Conservation (phyloP, 2,888 invertebrate species). For the Gibbula magus region DNA sequence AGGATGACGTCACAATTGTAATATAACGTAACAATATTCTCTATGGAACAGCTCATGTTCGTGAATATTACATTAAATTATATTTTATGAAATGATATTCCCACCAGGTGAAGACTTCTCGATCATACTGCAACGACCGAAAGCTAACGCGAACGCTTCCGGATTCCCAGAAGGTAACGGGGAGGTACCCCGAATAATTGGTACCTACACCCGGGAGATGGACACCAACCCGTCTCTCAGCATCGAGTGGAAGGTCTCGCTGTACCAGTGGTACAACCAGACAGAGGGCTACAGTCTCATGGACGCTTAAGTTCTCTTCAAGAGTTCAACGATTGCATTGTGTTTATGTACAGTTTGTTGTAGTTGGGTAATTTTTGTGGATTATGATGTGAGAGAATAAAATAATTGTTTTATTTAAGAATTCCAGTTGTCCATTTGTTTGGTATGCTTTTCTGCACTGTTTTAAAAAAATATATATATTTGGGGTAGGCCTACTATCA, state of each 20-base stretch:
- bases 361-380: too few relatives aligned
- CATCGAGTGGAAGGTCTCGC: conserved; percentile 23
- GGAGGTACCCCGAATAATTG: conserved; percentile 20
- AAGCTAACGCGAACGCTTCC: not conserved
- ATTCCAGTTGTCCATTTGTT: too few relatives aligned
- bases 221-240: conserved; percentile 20
- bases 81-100: not conserved
- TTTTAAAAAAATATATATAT: too few relatives aligned
- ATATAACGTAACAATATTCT: too few relatives aligned
- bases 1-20: too few relatives aligned
- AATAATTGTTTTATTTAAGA: too few relatives aligned
- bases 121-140: not conserved
- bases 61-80: not conserved
- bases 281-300: not conserved
- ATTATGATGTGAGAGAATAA: too few relatives aligned
- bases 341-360: too few relatives aligned
- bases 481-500: too few relatives aligned
- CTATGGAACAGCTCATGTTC: too few relatives aligned
- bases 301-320: not conserved
- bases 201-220: conserved; percentile 19
- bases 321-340: too few relatives aligned
- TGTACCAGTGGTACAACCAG: conserved; percentile 24
- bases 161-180: conserved; percentile 5
- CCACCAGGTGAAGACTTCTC: conserved; percentile 25
- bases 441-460: too few relatives aligned